Evolutionary conservation across 2,797 vertebrate genomes (phyloP), one percentile per base, ranked within the genome.

Genomic region (Ctenochaetus hawaiiensis): DNA sequence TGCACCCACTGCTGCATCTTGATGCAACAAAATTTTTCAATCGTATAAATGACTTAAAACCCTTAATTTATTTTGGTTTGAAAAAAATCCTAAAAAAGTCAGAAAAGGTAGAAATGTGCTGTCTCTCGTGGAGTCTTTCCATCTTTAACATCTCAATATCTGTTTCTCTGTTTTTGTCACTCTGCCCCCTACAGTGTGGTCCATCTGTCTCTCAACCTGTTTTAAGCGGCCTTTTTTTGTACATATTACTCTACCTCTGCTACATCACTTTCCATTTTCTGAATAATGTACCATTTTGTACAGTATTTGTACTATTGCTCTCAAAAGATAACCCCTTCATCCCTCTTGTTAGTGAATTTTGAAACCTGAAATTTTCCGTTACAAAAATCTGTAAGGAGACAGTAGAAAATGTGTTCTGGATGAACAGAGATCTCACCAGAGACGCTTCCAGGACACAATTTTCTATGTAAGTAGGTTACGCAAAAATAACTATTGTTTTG

Each of bases 191-290:
- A 59, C 78, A 65, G 82, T 57, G 70, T 20, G 18, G 53, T 80
- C 83, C 83, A 85, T 81, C 82, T 87, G 85, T 67, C 48, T 63
- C 72, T 71, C 77, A 80, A 60, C 62, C 83, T 78, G 77, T 53
- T 82, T 58, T 6, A 59, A 34, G 44, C 18, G 44, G 8, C 45
- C 51, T 8, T 51, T 67, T 20, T 41, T 58, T 67, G 39, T 53
- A 30, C 9, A 51, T n/a, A 53, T 62, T 17, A 22, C 52, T 48
- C 14, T 39, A 51, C 7, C 43, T 43, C 52, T 61, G 43, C 39
- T 22, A 16, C 4, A 1, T 41, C 48, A 51, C 20, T 22, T 13
- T 41, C 6, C 22, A 22, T 53, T 41, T 20, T 47, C 2, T 47
- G n/a, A 16, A 26, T 26, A 37, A 49, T 20, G 14, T 6, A 43